Evolutionary conservation across 2,888 invertebrate genomes (phyloP).

Genomic region (Apoda limacodes): DNA sequence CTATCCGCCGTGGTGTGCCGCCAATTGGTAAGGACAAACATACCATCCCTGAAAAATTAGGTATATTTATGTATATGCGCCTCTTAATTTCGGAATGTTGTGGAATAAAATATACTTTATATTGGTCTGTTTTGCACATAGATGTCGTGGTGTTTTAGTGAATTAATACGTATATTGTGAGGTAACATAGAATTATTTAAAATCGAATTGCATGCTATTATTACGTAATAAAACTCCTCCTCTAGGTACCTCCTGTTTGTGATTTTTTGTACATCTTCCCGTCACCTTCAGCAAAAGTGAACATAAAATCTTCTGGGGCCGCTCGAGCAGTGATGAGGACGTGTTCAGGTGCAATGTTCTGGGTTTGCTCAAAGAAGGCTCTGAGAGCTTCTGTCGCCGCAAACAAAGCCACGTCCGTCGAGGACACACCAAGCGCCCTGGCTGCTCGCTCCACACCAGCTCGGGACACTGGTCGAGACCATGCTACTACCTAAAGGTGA

Average conservation of each 20-base stretch:
- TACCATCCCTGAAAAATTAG: slow-evolving; percentile 70
- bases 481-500: slow-evolving; percentile 75
- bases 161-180: no score
- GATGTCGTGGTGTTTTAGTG: no score
- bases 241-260: slow-evolving; percentile 65
- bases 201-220: no score
- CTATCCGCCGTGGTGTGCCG: slow-evolving; percentile 47
- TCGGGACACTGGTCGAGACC: slow-evolving; percentile 75
- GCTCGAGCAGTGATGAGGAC: slow-evolving; percentile 75
- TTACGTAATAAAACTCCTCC: slow-evolving; percentile 21
- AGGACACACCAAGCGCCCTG: slow-evolving; percentile 69
- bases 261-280: slow-evolving; percentile 62
- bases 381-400: slow-evolving; percentile 74
- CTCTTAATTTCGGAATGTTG: no score
- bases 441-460: slow-evolving; percentile 70
- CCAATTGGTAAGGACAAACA: slow-evolving; percentile 74
- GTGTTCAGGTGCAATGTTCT: slow-evolving; percentile 63
- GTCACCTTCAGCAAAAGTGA: slow-evolving; percentile 56
- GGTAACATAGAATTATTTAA: no score
- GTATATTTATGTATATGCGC: no score
- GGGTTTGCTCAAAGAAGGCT: slow-evolving; percentile 70
- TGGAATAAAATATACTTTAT: no score
- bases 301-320: slow-evolving; percentile 68
- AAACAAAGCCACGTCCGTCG: slow-evolving; percentile 73
- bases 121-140: no score